Evolutionary conservation across 1,140 invertebrate species (phyloP).

Genomic region (Brachionus asplanchnoidis): DNA sequence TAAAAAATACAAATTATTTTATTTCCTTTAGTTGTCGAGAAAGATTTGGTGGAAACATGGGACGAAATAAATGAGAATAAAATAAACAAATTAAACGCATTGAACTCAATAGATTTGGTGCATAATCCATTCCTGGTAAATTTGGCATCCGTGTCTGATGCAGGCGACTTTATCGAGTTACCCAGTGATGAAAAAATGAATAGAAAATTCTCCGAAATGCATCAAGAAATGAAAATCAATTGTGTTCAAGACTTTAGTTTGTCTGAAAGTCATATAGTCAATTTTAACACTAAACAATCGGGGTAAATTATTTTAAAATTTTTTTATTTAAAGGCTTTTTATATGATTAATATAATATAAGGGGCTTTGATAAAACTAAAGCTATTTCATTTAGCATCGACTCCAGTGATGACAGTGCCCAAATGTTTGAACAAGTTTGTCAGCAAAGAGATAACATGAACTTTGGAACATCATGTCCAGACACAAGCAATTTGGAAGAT

Average conservation of each 20-base stretch:
- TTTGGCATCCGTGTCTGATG: background rate
- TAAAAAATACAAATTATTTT: background rate
- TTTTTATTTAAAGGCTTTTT: background rate
- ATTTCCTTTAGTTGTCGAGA: background rate
- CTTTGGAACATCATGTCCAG: background rate
- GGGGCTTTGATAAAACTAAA: constrained; percentile 14
- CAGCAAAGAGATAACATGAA: constrained; percentile 21
- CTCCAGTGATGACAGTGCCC: background rate
- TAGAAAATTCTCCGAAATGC: constrained; percentile 26
- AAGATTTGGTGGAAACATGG: background rate
- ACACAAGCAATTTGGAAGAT: background rate
- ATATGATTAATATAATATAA: background rate
- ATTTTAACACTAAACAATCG: background rate
- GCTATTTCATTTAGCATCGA: constrained; percentile 17
- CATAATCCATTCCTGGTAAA: constrained; percentile 10
- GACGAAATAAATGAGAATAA: constrained; percentile 13
- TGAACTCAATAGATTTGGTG: constrained; percentile 31
- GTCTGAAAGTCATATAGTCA: constrained; percentile 10
- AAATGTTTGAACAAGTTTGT: constrained; percentile 36
- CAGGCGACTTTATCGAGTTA: constrained; percentile 27
- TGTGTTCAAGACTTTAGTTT: constrained; percentile 35
- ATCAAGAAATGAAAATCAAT: constrained; percentile 41
- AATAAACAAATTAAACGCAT: constrained; percentile 23
- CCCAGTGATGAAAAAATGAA: constrained; percentile 37
- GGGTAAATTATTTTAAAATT: background rate